Conservation (phyloP, 1,140 invertebrate genomes). For the Hestina assimilis region DNA sequence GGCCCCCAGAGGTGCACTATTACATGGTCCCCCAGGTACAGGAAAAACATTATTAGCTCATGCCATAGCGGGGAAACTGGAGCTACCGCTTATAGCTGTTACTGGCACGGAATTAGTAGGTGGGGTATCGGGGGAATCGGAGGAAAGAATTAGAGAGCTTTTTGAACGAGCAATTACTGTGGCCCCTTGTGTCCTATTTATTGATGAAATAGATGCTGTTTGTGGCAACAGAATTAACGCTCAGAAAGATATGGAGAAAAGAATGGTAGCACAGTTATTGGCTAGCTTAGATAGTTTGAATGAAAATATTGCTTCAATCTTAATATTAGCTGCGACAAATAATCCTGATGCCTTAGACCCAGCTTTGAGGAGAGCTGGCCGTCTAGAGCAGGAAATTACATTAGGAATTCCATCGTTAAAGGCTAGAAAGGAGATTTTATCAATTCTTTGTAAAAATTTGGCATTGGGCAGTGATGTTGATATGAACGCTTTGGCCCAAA, state of each 20-base stretch:
- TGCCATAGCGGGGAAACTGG: slow-evolving; percentile 90
- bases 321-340: slow-evolving; percentile 97
- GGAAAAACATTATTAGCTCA: slow-evolving; percentile 95
- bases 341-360: slow-evolving; percentile 95
- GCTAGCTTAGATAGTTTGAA: slow-evolving; percentile 91
- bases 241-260: slow-evolving; percentile 95
- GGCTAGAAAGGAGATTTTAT: slow-evolving; percentile 87
- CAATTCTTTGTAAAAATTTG: slow-evolving; percentile 84
- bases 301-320: slow-evolving; percentile 84
- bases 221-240: slow-evolving; percentile 91
- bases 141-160: slow-evolving; percentile 93
- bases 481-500: slow-evolving; percentile 85
- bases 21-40: slow-evolving; percentile 96
- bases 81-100: slow-evolving; percentile 89
- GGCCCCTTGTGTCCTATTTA: slow-evolving; percentile 93
- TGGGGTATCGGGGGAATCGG: slow-evolving; percentile 97
- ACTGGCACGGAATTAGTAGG: slow-evolving; percentile 94
- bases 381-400: slow-evolving; percentile 95
- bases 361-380: slow-evolving; percentile 92
- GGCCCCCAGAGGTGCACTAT: slow-evolving; percentile 89
- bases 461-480: slow-evolving; percentile 85
- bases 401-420: slow-evolving; percentile 95
- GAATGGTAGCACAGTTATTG: slow-evolving; percentile 95
- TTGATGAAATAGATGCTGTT: slow-evolving; percentile 96
- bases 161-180: slow-evolving; percentile 89